phyloP scores from a whole-genome alignment of 1,140 invertebrate species.

The Carcinoscorpius rotundicauda region DNA sequence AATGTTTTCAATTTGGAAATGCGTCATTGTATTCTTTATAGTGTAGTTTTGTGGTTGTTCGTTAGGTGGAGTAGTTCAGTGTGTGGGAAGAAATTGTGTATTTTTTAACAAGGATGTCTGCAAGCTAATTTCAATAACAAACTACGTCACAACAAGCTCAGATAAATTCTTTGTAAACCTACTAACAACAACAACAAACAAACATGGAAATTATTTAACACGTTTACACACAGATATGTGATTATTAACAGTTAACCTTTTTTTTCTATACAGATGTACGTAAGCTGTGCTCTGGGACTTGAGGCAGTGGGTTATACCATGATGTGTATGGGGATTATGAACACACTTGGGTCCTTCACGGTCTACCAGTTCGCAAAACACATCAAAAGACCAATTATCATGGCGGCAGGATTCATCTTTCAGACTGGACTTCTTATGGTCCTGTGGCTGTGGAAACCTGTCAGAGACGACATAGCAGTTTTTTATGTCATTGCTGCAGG shows the following conservation, averaged over 20 bases:
- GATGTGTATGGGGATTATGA: slow-evolving; percentile 32
- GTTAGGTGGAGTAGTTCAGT: too few relatives aligned
- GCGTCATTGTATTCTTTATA: too few relatives aligned
- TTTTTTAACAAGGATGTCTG: too few relatives aligned
- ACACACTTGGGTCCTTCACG: slow-evolving; percentile 29
- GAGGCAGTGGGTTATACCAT: slow-evolving; percentile 34
- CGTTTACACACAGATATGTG: too few relatives aligned
- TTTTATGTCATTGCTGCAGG: slow-evolving; percentile 37
- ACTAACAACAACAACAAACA: too few relatives aligned
- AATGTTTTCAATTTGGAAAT: too few relatives aligned
- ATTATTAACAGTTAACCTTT: neutral
- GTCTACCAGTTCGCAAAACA: slow-evolving; percentile 33
- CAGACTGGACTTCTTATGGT: slow-evolving; percentile 34
- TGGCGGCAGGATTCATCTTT: slow-evolving; percentile 30
- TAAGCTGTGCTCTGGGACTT: slow-evolving; percentile 34
- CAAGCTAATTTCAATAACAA: too few relatives aligned
- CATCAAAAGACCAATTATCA: slow-evolving; percentile 33
- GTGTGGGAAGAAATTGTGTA: too few relatives aligned
- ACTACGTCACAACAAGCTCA: too few relatives aligned
- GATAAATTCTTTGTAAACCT: too few relatives aligned
- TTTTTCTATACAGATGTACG: slow-evolving; percentile 31
- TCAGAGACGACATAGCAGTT: slow-evolving; percentile 32
- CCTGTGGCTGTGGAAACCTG: slow-evolving; percentile 34
- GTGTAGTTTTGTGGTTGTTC: too few relatives aligned
- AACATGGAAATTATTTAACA: too few relatives aligned